These are phyloP conservation scores for Cylindroiulus punctatus DNA, from an alignment of 2,888 invertebrate genomes.

Conservation along the genomic window DNA sequence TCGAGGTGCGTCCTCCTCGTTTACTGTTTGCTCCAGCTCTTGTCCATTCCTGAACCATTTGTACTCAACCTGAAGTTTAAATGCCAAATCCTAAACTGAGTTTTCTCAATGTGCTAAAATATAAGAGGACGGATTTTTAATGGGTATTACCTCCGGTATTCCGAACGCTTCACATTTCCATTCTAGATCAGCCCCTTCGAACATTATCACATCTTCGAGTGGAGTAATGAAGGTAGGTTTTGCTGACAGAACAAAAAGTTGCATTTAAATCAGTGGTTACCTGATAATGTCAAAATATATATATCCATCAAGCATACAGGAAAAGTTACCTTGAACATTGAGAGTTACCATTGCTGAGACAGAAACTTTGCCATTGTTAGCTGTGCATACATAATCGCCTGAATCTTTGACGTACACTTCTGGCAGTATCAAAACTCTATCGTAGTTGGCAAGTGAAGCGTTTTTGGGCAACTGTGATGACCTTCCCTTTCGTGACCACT, in stretches of 20 bases:
- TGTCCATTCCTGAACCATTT: constrained; percentile 89
- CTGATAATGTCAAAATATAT: no score
- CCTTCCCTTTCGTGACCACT: constrained; percentile 80
- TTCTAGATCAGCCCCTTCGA: constrained; percentile 82
- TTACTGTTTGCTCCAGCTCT: constrained; percentile 68
- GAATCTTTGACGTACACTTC: constrained; percentile 90
- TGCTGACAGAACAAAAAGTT: constrained; percentile 68
- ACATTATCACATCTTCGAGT: constrained; percentile 84
- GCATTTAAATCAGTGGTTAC: no score
- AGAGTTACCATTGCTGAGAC: constrained; percentile 80
- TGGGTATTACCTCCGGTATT: constrained; percentile 89
- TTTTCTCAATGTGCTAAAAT: no score
- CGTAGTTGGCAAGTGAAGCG: constrained; percentile 78
- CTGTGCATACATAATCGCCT: constrained; percentile 90
- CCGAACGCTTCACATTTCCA: constrained; percentile 96
- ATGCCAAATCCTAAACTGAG: background rate
- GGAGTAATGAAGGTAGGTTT: constrained; percentile 92
- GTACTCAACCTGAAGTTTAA: constrained; percentile 54
- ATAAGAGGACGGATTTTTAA: background rate
- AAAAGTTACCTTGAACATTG: constrained; percentile 77
- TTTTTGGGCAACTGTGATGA: constrained; percentile 79
- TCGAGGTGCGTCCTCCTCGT: constrained; percentile 74
- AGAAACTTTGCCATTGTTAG: constrained; percentile 80
- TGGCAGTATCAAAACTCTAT: constrained; percentile 86
- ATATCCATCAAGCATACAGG: no score